These are phyloP conservation scores for Monomorium pharaonis DNA, from an alignment of 1,140 invertebrate genomes.

Conservation along the genomic window DNA sequence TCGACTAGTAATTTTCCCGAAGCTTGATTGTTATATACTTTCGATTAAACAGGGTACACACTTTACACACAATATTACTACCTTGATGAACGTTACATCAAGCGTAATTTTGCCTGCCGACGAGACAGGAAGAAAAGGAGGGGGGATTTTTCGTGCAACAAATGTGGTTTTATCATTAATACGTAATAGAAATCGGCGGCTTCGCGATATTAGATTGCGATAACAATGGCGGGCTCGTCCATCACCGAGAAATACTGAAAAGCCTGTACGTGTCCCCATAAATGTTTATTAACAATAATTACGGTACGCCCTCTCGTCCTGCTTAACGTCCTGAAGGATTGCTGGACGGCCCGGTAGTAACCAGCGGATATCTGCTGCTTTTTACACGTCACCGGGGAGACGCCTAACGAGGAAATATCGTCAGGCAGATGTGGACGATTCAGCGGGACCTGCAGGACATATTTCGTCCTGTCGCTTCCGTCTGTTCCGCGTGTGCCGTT, in stretches of 20 bases:
- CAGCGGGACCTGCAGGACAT: constrained; percentile 11
- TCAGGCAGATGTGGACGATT: constrained; percentile 41
- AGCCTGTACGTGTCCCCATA: constrained; percentile 73
- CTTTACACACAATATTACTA: too few relatives aligned
- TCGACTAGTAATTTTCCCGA: background rate
- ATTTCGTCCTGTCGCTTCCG: constrained; percentile 19
- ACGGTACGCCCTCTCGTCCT: constrained; percentile 42
- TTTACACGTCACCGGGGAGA: constrained; percentile 44
- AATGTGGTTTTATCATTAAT: background rate
- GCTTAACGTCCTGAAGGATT: constrained; percentile 52
- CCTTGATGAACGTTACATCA: background rate
- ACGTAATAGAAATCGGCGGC: constrained; percentile 6
- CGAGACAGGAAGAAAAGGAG: too few relatives aligned
- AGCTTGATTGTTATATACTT: background rate
- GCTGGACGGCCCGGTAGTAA: background rate
- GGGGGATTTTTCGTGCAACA: background rate
- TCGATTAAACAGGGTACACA: too few relatives aligned
- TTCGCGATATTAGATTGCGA: constrained; percentile 58
- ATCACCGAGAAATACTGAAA: constrained; percentile 53
- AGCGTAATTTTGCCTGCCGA: background rate
- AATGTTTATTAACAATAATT: constrained; percentile 75
- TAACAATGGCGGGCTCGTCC: constrained; percentile 3
- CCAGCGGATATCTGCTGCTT: constrained; percentile 49
- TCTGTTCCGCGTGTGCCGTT: constrained; percentile 2
- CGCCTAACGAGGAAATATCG: constrained; percentile 46